Evolutionary conservation across 2,888 invertebrate genomes (phyloP).

Genomic region (Eupithecia subfuscata): DNA sequence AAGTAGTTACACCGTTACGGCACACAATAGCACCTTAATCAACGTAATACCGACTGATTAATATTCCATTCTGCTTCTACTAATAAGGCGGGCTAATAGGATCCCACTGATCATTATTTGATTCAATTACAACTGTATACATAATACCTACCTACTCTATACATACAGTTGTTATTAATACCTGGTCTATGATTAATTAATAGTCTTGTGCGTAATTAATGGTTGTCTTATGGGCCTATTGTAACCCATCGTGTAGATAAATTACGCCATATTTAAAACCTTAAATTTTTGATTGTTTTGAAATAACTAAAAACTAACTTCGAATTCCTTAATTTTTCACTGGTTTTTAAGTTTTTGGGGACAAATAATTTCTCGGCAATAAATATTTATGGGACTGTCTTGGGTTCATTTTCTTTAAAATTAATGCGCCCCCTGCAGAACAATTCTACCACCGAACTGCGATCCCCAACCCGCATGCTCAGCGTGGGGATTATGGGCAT

Average conservation of each 20-base stretch:
- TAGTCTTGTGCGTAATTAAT: neutral
- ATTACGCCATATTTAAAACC: neutral
- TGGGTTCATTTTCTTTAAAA: too few relatives aligned
- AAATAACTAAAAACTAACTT: too few relatives aligned
- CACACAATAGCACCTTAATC: neutral
- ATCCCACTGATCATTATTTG: constrained; percentile 32
- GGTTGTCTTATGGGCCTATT: neutral
- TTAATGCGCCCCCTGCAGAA: too few relatives aligned
- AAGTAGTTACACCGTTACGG: neutral
- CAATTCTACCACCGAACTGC: too few relatives aligned
- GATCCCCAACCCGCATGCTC: too few relatives aligned
- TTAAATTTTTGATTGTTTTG: neutral
- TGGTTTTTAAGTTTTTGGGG: too few relatives aligned
- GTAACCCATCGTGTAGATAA: neutral
- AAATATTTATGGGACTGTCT: too few relatives aligned
- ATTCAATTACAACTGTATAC: constrained; percentile 27
- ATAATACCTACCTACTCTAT: constrained; percentile 4
- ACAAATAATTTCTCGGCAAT: too few relatives aligned
- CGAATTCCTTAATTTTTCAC: too few relatives aligned
- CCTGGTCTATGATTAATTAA: neutral
- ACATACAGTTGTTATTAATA: neutral
- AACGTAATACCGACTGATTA: constrained; percentile 12
- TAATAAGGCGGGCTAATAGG: constrained; percentile 26
- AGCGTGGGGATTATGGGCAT: too few relatives aligned
- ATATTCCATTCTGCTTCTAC: constrained; percentile 19